phyloP scores from a whole-genome alignment of 1,140 invertebrate genomes.

The Drosophila sechellia region DNA sequence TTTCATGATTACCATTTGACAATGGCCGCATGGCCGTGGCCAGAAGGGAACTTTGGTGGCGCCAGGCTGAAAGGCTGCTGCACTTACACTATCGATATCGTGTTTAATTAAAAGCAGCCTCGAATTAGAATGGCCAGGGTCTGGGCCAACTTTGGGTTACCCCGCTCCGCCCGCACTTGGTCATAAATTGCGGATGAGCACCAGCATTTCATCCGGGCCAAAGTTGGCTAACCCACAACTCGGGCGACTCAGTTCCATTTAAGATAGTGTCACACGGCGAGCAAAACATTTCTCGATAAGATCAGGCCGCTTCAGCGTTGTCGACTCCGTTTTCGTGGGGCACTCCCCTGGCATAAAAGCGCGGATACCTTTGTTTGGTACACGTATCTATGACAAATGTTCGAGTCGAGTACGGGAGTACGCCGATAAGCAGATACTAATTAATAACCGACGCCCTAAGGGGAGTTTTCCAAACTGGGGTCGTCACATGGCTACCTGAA shows the following conservation, averaged over 20 bases:
- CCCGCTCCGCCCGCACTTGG: not conserved
- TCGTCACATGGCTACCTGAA: conserved; percentile 59
- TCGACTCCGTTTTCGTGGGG: conserved; percentile 1
- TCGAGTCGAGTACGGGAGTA: conserved; percentile 40
- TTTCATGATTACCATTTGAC: conserved; percentile 60
- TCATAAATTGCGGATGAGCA: conserved; percentile 73
- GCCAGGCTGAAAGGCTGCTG: conserved; percentile 22
- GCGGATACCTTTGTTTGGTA: conserved; percentile 43
- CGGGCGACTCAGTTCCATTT: conserved; percentile 39
- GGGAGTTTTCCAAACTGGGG: conserved; percentile 4
- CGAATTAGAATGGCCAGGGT: conserved; percentile 30
- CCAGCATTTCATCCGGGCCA: conserved; percentile 20
- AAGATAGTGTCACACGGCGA: conserved; percentile 68
- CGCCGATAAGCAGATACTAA: conserved; percentile 77
- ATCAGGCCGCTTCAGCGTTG: conserved; percentile 46
- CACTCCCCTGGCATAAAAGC: conserved; percentile 61
- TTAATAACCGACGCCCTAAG: conserved; percentile 63
- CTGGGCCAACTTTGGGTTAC: conserved; percentile 6
- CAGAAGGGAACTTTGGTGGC: conserved; percentile 31
- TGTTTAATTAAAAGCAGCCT: conserved; percentile 61
- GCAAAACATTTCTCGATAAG: conserved; percentile 62
- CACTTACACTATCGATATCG: conserved; percentile 59
- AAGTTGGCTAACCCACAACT: conserved; percentile 18
- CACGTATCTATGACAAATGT: conserved; percentile 76
- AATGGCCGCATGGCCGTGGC: conserved; percentile 17